Base-by-base conservation (phyloP, 2,888 invertebrate genomes). In the Trichopoda pennipes region DNA sequence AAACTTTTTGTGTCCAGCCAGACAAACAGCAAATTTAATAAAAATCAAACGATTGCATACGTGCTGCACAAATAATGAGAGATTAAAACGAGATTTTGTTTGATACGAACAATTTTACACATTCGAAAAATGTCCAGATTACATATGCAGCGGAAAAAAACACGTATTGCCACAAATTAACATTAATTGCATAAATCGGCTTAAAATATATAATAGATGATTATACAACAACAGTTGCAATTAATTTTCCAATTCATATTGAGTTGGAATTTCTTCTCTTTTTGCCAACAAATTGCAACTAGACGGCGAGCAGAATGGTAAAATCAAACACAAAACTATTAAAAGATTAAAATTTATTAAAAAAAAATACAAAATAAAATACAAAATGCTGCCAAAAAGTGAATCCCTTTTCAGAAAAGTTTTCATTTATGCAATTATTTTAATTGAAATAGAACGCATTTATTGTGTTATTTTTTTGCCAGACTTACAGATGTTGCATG, bases 161-260 rank as follows among this genome's bases (percentile, higher is more conserved):
- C 77, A 84, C 63, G 78, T 81, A 78, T 81, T 79, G 72, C 83
- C 76, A 76, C 81, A 84, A 66, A 75, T 80, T 76, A 86, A 87
- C 86, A 72, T 76, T 89, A 89, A 89, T 89, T 88, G 87, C 86
- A 85, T 85, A 88, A 89, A 89, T 88, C 89, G 88, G 89, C 88
- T 89, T 89, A 88, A 88, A 82, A 79, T 75, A 58, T 35, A 68
- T 55, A 80, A 64, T 72, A 56, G 21, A 32, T 55, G 17, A 85
- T 61, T 74, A 53, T 56, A 19, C 47, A 32, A 19, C 47, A 78
- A 69, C 78, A 73, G 49, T 51, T 66, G 44, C 60, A 61, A 53
- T 58, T 68, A 17, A 21, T 23, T 21, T 66, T 56, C 16, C n/a
- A 55, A 61, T 55, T 19, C 42, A 53, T 35, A 38, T 51, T 44